phyloP scores from a whole-genome alignment of 2,797 vertebrate genomes.

The Siniperca obscura region DNA sequence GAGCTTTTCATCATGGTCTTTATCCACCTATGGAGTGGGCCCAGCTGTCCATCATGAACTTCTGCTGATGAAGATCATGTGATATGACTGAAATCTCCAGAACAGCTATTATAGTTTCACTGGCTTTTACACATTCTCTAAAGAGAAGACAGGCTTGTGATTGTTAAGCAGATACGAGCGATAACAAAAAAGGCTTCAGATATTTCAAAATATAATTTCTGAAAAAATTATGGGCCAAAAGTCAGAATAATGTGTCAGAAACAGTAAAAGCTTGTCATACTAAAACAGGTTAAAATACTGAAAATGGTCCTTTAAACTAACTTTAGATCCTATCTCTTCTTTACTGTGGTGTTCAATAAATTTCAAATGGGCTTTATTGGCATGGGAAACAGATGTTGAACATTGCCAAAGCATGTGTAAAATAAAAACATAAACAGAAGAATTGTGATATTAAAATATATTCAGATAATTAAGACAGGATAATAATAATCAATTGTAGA shows the following conservation, averaged over 20 bases:
- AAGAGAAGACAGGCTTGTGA: not conserved
- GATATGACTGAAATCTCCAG: not conserved
- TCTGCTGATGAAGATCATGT: not conserved
- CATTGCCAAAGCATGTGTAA: not conserved
- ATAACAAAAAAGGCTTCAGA: not conserved
- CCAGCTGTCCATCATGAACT: not conserved
- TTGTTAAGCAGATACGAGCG: not conserved
- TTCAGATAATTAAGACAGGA: no score
- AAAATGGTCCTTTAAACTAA: not conserved
- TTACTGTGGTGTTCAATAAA: no score
- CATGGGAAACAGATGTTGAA: no score
- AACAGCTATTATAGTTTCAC: not conserved
- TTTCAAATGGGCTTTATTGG: no score
- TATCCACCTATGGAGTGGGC: not conserved
- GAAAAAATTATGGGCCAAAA: not conserved
- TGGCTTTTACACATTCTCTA: not conserved
- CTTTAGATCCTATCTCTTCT: not conserved
- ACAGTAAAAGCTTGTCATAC: not conserved
- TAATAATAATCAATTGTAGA: no score
- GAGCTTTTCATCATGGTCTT: not conserved
- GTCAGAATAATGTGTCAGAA: not conserved
- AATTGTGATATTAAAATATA: no score
- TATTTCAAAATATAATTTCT: not conserved
- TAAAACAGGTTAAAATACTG: conserved; percentile 1
- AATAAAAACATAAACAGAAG: no score